Evolutionary conservation across 2,797 vertebrate species (phyloP), one percentile per base, ranked within the genome.

Genomic region (Sparus aurata): DNA sequence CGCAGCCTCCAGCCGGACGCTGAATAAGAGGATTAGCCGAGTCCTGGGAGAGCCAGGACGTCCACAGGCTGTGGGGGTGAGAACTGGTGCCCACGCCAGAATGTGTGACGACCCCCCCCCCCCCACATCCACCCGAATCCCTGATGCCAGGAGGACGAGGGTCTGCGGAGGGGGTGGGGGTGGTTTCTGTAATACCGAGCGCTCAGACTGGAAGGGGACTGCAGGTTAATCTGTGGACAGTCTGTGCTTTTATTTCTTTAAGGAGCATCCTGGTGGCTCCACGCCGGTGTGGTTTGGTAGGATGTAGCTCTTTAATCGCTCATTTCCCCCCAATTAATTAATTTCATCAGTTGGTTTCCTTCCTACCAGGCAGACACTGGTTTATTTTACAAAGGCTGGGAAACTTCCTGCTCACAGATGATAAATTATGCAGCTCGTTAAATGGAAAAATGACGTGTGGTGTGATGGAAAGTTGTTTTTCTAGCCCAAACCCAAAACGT

Each of bases 1-100:
- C 53, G 50, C 88, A 79, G 76, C 81, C 84, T 76, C 79, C 84
- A 87, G 85, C 83, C 88, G 79, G 87, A 85, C 70, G 53, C 68
- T 91, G 85, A 91, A 88, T 94, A 93, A 95, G 91, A 94, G 93
- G 94, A 95, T 95, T 94, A 95, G 73, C 73, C 49, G 73, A 87
- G 82, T 73, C 84, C 83, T 91, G 83, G 82, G 89, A 92, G 91
- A 92, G 86, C 86, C 81, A 20, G 77, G 87, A 83, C 77, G 80
- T 87, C 88, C 75, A 81, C 82, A 68, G 79, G 79, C 81, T 82
- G 74, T 30, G 72, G 82, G 86, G 82, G 82, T 87, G 90, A 92
- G 86, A 90, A 91, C 83, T n/a, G 75, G 74, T 73, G 85, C 82
- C 87, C 75, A 58, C 18, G 85, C 88, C 88, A 92, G 84, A 91